Conservation (phyloP, 2,888 invertebrate species). For the Calliopum simillimum region DNA sequence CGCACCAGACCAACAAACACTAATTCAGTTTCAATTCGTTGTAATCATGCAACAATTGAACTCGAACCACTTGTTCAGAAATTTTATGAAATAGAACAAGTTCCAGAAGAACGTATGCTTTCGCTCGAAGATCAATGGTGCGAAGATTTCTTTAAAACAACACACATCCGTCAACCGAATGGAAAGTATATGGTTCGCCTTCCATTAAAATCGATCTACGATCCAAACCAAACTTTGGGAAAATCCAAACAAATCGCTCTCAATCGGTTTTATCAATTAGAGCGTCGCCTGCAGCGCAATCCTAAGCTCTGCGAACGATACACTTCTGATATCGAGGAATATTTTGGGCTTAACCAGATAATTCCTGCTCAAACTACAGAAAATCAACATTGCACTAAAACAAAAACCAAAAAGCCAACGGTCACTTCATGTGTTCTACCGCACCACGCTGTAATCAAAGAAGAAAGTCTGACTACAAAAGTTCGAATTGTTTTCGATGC, state of each 20-base stretch:
- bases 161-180: constrained; percentile 14
- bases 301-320: constrained; percentile 15
- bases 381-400: constrained; percentile 29
- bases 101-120: constrained; percentile 1
- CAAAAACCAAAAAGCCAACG: constrained; percentile 11
- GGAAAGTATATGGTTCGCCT: constrained; percentile 36
- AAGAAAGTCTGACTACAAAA: constrained; percentile 12
- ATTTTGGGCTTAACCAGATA: constrained; percentile 36
- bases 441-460: constrained; percentile 30
- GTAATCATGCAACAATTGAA: constrained; percentile 24
- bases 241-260: constrained; percentile 36
- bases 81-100: constrained; percentile 28
- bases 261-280: constrained; percentile 32
- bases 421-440: constrained; percentile 26
- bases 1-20: not conserved
- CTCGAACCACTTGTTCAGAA: constrained; percentile 33
- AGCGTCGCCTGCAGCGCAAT: constrained; percentile 15
- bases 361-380: constrained; percentile 32
- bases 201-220: too few relatives aligned
- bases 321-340: constrained; percentile 22
- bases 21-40: constrained; percentile 6
- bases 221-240: constrained; percentile 16
- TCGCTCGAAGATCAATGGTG: constrained; percentile 39
- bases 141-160: constrained; percentile 35
- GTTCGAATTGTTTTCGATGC: constrained; percentile 31